Evolutionary conservation across 1,140 invertebrate genomes (phyloP), one percentile per base, ranked within the genome.

Genomic region (Chionoecetes opilio): DNA sequence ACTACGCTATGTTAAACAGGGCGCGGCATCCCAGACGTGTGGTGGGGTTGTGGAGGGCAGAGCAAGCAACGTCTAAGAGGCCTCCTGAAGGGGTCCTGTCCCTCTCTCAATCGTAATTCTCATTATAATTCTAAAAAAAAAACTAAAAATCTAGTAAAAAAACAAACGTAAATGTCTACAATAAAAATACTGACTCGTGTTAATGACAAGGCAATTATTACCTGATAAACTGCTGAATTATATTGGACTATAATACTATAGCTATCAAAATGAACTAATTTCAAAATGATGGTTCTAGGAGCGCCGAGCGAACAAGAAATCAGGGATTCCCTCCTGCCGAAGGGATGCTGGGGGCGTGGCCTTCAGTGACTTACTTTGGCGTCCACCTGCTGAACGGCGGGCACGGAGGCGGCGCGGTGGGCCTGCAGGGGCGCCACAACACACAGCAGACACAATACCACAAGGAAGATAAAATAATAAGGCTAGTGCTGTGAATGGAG

Each of bases 321-420:
- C n/a, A 5, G 6, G n/a, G 63, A 26, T 3, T 31, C 38, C 46
- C n/a, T 91, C n/a, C n/a, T 53, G 32, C n/a, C 46, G 63, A 26
- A 91, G 17, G 21, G 31, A n/a, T 11, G 37, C 0, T 14, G 8
- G 37, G n/a, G 38, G 17, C 32, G 2, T 26, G 21, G 86, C n/a
- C n/a, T n/a, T 17, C 87, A 14, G 29, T 37, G 0, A 92, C 91
- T 82, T 92, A 92, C 91, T 82, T 91, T 91, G 90, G 32, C 37
- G 91, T 92, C 91, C 41, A n/a, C 91, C 34, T 92, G 32, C 11
- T 34, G 35, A 26, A 35, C 53, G 63, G 91, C 31, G 38, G 91
- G 91, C 91, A 92, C 82, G 63, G 91, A 92, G 21, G 82, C 91
- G 37, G 91, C 75, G 35, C 91, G 91, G 37, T 35, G 91, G 35